Percentiles rank a stretch among this genome's conserved stretches.
phyloP scores from a whole-genome alignment of 2,888 invertebrate genomes.

The Argyra leucocephala region DNA sequence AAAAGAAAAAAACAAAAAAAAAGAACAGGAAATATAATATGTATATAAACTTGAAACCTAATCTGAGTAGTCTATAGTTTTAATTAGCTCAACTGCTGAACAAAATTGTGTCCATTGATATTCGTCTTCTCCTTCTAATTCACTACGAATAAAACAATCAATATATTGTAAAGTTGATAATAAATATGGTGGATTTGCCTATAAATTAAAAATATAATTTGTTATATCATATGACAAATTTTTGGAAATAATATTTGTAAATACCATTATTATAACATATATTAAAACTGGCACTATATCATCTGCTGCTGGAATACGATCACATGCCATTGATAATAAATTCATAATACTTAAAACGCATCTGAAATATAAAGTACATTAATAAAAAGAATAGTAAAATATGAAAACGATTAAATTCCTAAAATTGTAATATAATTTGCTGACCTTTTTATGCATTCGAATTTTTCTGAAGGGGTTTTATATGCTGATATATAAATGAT shows the following conservation, averaged over 20 bases:
- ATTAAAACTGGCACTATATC: constrained; percentile 94
- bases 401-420: too few relatives aligned
- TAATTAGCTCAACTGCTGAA: constrained; percentile 93
- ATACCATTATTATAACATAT: constrained; percentile 86
- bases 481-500: constrained; percentile 81
- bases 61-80: constrained; percentile 63
- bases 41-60: neutral
- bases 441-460: constrained; percentile 44
- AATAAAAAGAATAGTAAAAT: too few relatives aligned
- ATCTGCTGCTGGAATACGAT: constrained; percentile 77
- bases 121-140: constrained; percentile 78
- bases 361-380: constrained; percentile 36
- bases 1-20: neutral
- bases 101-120: constrained; percentile 99
- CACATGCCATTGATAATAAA: constrained; percentile 75
- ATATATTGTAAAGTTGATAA: constrained; percentile 95
- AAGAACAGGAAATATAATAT: too few relatives aligned
- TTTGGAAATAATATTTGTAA: neutral
- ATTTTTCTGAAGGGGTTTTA: constrained; percentile 80
- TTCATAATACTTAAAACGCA: constrained; percentile 92
- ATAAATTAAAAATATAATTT: neutral
- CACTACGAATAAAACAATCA: constrained; percentile 77
- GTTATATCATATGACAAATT: neutral
- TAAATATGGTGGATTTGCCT: constrained; percentile 90
- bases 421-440: neutral